These are phyloP conservation scores for Microtus ochrogaster DNA, from an alignment of 2,113 vertebrate genomes.

Conservation along the genomic window DNA sequence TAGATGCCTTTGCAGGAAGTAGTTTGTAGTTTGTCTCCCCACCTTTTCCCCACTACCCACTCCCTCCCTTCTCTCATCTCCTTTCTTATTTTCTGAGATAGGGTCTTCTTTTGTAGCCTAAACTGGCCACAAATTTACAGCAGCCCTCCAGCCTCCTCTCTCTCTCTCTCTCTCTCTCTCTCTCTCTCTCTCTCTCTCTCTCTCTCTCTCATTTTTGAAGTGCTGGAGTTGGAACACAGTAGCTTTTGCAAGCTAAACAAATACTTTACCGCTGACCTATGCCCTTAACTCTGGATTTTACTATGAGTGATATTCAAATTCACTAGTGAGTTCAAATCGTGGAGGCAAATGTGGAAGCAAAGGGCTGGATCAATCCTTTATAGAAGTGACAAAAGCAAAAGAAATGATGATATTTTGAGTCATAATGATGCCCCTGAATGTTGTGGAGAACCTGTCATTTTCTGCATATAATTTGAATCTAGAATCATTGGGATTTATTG, in stretches of 20 bases:
- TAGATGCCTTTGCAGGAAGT: neutral
- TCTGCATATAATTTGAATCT: conserved; percentile 20
- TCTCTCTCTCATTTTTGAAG: neutral
- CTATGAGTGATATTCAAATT: neutral
- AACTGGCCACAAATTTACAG: neutral
- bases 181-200: too few relatives aligned
- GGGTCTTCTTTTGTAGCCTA: neutral
- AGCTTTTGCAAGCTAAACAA: neutral
- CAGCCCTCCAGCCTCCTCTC: too few relatives aligned
- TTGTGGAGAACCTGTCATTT: neutral
- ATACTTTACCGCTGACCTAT: neutral
- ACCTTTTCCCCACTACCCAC: neutral
- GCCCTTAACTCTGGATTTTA: neutral
- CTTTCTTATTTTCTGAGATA: neutral
- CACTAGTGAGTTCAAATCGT: neutral
- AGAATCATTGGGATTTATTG: neutral
- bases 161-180: too few relatives aligned
- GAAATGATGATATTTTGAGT: neutral
- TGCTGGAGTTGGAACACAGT: neutral
- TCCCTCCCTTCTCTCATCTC: too few relatives aligned
- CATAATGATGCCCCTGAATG: neutral
- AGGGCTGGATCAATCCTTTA: neutral
- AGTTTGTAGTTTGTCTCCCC: too few relatives aligned
- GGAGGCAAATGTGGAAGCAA: neutral
- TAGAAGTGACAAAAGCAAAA: neutral